These are phyloP conservation scores for Tauraco erythrolophus DNA, from an alignment of 2,113 vertebrate species.

Conservation along the genomic window DNA sequence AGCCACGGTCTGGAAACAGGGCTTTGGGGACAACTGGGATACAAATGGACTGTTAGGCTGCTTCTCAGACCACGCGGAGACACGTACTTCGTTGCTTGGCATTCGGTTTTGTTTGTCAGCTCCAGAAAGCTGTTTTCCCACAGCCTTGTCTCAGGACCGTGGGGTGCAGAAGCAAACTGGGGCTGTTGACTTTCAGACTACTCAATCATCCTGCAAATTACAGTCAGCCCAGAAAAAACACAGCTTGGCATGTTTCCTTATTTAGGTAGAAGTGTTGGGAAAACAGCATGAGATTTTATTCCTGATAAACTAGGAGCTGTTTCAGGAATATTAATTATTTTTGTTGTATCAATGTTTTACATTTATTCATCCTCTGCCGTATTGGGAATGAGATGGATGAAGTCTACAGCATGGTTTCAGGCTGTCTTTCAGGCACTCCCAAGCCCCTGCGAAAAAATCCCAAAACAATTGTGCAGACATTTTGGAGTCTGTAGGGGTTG, in stretches of 20 bases:
- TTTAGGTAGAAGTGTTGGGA: slow-evolving; percentile 58
- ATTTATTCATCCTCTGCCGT: background rate
- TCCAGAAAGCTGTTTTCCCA: slow-evolving; percentile 57
- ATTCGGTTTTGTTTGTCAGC: background rate
- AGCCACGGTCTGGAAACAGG: background rate
- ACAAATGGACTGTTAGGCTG: slow-evolving; percentile 32
- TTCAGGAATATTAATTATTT: slow-evolving; percentile 43
- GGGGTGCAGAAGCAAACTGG: slow-evolving; percentile 35
- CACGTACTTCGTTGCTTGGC: background rate
- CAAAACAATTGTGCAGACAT: background rate
- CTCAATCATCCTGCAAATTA: slow-evolving; percentile 50
- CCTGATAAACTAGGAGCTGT: slow-evolving; percentile 43
- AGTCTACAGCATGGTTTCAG: background rate
- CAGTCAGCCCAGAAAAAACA: slow-evolving; percentile 39
- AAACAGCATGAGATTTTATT: slow-evolving; percentile 50
- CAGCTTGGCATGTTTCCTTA: slow-evolving; percentile 28
- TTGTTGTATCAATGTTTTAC: slow-evolving; percentile 3
- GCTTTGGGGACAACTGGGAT: slow-evolving; percentile 22
- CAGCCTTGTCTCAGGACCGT: background rate
- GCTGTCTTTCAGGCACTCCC: background rate
- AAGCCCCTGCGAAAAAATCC: background rate
- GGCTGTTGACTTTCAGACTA: slow-evolving; percentile 47
- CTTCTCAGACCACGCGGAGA: background rate
- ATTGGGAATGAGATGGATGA: slow-evolving; percentile 8
- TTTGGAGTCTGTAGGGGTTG: background rate